Evolutionary conservation across 2,797 vertebrate species (phyloP).

Genomic region (Syngnathus acus): DNA sequence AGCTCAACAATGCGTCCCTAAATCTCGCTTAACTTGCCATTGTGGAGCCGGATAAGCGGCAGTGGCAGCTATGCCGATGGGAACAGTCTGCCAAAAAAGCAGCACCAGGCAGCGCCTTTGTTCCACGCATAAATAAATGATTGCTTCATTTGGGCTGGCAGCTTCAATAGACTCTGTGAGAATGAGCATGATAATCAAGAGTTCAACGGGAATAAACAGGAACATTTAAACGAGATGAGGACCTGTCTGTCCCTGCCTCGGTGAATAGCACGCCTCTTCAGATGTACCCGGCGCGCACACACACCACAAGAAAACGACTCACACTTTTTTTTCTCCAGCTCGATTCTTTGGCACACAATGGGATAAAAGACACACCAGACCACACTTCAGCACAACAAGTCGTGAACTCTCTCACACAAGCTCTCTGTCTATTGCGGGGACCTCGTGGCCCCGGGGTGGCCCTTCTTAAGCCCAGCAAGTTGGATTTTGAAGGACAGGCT

Average conservation of each 20-base stretch:
- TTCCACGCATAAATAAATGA: conserved; percentile 63
- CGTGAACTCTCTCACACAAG: conserved; percentile 25
- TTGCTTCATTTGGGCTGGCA: conserved; percentile 57
- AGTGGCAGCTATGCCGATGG: conserved; percentile 41
- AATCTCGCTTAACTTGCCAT: conserved; percentile 39
- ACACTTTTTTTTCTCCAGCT: conserved; percentile 19
- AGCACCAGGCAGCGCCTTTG: conserved; percentile 58
- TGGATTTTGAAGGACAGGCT: conserved; percentile 59
- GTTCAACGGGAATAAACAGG: conserved; percentile 51
- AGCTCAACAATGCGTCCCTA: conserved; percentile 32
- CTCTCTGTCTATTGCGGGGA: conserved; percentile 32
- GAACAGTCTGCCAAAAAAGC: conserved; percentile 52
- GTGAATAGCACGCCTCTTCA: conserved; percentile 56
- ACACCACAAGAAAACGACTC: conserved; percentile 6
- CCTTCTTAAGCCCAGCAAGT: conserved; percentile 40
- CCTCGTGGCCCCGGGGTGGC: conserved; percentile 48
- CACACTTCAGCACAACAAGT: conserved; percentile 32
- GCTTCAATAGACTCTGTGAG: conserved; percentile 54
- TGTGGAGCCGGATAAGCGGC: conserved; percentile 43
- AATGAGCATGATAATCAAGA: conserved; percentile 58
- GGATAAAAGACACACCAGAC: conserved; percentile 22
- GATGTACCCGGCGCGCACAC: conserved; percentile 18
- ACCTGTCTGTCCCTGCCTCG: conserved; percentile 44
- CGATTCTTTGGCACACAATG: conserved; percentile 24
- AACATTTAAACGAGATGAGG: conserved; percentile 56